Conservation (phyloP, 2,888 invertebrate species). For the Ctenicera cuprea region DNA sequence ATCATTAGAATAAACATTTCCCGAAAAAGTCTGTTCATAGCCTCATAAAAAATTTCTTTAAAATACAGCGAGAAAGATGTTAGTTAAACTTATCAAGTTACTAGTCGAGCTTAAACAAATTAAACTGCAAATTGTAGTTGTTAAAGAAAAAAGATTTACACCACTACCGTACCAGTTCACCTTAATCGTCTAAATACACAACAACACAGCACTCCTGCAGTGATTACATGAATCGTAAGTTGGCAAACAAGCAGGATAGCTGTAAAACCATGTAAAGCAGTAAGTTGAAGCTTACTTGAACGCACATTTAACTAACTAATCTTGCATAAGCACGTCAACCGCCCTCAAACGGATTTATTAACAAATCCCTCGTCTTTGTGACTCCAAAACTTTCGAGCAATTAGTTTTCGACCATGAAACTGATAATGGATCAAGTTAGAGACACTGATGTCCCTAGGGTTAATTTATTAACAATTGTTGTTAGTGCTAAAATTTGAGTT, state of each 20-base stretch:
- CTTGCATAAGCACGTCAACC: slow-evolving; percentile 16
- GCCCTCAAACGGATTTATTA: slow-evolving; percentile 14
- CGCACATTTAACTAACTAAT: not conserved
- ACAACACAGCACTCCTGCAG: not conserved
- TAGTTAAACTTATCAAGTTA: too few relatives aligned
- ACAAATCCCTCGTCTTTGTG: not conserved
- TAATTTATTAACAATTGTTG: not conserved
- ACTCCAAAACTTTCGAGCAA: not conserved
- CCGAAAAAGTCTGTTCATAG: too few relatives aligned
- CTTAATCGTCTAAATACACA: too few relatives aligned
- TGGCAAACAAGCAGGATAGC: not conserved
- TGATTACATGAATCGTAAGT: slow-evolving; percentile 14
- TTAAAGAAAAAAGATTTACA: too few relatives aligned
- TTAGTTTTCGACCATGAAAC: slow-evolving; percentile 1
- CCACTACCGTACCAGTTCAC: too few relatives aligned
- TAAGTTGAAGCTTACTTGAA: not conserved
- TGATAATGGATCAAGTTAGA: not conserved
- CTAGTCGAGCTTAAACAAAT: too few relatives aligned
- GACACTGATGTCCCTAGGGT: not conserved
- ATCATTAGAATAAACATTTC: too few relatives aligned
- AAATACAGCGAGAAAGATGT: too few relatives aligned
- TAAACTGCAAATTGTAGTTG: too few relatives aligned
- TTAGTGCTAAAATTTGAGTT: too few relatives aligned
- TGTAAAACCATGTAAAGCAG: slow-evolving; percentile 5
- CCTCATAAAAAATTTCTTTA: too few relatives aligned